Evolutionary conservation across 1,140 invertebrate genomes (phyloP).

Genomic region (Diorhabda sublineata): DNA sequence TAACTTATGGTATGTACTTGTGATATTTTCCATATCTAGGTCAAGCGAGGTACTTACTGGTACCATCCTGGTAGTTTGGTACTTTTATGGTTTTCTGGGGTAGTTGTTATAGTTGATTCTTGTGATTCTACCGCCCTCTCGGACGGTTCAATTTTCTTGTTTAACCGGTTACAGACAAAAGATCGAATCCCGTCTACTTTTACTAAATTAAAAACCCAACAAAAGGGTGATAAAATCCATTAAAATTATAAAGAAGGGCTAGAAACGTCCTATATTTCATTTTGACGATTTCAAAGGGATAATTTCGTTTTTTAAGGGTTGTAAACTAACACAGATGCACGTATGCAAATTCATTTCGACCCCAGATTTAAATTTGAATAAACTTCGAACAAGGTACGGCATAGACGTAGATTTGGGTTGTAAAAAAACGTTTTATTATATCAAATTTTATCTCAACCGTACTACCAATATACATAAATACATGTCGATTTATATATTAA

Average conservation of each 20-base stretch:
- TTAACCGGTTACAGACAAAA: slow-evolving; percentile 14
- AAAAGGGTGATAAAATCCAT: slow-evolving; percentile 23
- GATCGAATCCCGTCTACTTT: slow-evolving; percentile 13
- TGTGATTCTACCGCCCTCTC: no score
- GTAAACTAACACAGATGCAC: slow-evolving; percentile 20
- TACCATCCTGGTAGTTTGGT: no score
- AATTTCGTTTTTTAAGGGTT: slow-evolving; percentile 20
- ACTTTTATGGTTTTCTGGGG: no score
- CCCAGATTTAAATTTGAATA: slow-evolving; percentile 23
- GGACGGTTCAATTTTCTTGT: not conserved
- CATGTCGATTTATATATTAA: no score
- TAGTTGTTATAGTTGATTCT: no score
- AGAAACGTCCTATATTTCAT: slow-evolving; percentile 21
- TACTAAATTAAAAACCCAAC: slow-evolving; percentile 18
- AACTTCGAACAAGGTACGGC: slow-evolving; percentile 13
- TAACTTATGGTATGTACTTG: no score
- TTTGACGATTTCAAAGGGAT: slow-evolving; percentile 19
- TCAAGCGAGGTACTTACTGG: no score
- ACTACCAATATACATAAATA: no score
- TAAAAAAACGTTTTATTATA: no score
- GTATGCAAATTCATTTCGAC: slow-evolving; percentile 17
- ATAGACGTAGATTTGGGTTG: not conserved
- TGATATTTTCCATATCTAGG: no score
- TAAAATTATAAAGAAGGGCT: slow-evolving; percentile 17
- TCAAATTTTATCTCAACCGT: no score